Base-by-base conservation (phyloP, 1,140 invertebrate species). In the Laodelphax striatellus region DNA sequence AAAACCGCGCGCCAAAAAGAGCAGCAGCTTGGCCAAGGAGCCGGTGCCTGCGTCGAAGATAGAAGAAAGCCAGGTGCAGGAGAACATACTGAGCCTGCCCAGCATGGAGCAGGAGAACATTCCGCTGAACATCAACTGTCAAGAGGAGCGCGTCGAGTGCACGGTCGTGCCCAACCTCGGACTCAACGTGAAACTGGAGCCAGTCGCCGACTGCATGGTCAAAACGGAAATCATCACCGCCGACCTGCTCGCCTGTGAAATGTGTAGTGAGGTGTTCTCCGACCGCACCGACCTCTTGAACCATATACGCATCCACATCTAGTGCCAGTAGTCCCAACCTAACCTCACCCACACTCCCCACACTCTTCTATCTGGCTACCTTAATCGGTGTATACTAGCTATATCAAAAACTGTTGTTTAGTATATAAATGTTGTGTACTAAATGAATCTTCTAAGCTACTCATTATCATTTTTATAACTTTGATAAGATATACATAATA, bases 261-360 rank as follows among this genome's bases (percentile, higher is more conserved):
- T 90, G 83, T 90, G 88, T 69, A 79, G 82, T n/a, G 79, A 81
- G 60, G 79, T 83, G 53, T 90, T 90, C 71, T 75, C 80, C 1
- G 82, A 84, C 62, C 80, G 86, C 43, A 81, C 83, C 42, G 83
- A 87, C 61, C 73, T 90, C 11, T 71, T 89, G 44, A 76, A 84
- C 2, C 88, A 90, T 71, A 86, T 90, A 60, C 84, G 85, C 16
- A 82, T 89, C 68, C 87, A 90, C 71, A 89, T 89, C 75, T 88
- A 66, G 58, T 62, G 55, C 21, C 58, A 60, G 34, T 38, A n/a
- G 34, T 13, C 34, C 24, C n/a, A n/a, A n/a, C n/a, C n/a, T n/a
- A n/a, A n/a, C 24, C 24, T 28, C 24, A 2, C 24, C 24, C 24
- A 4, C 24, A 28, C 6, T 28, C 24, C 24, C 24, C 6, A 28